A percentile compares a stretch with the other conserved stretches of the same genome.
phyloP scores from a whole-genome alignment of 2,888 invertebrate genomes.

The Diaprepes abbreviatus region DNA sequence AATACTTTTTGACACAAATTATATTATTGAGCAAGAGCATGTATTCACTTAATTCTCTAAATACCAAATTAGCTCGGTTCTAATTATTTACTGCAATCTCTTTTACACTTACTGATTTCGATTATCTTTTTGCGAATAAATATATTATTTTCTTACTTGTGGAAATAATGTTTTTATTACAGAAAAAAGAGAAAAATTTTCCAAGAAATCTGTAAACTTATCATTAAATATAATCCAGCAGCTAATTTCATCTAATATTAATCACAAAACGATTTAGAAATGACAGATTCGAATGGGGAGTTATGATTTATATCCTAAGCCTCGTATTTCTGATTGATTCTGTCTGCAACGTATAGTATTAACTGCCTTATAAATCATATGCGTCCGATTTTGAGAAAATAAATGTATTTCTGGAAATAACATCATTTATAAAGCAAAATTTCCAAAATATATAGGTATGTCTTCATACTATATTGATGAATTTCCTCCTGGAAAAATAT shows the following conservation, averaged over 20 bases:
- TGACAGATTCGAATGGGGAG: conserved; percentile 26
- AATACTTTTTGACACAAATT: no score
- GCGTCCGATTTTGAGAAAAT: conserved; percentile 15
- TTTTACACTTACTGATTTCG: no score
- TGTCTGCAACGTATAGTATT: conserved; percentile 19
- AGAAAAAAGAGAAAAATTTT: neutral
- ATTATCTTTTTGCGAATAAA: no score
- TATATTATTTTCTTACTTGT: no score
- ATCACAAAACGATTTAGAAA: conserved; percentile 20
- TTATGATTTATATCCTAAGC: conserved; percentile 23
- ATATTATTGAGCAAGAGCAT: no score
- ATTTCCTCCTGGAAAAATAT: neutral
- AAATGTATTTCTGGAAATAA: conserved; percentile 14
- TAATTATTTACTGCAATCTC: no score
- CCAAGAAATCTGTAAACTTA: neutral
- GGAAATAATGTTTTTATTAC: no score
- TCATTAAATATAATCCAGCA: conserved; percentile 14
- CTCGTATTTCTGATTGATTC: conserved; percentile 22
- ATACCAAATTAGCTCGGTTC: no score
- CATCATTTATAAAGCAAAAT: neutral
- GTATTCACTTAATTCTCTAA: no score
- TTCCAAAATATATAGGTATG: neutral
- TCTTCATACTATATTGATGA: neutral
- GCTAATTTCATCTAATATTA: conserved; percentile 26
- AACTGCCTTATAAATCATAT: conserved; percentile 22